Conservation (phyloP, 2,888 invertebrate species). For the Holacanthella duospinosa region DNA sequence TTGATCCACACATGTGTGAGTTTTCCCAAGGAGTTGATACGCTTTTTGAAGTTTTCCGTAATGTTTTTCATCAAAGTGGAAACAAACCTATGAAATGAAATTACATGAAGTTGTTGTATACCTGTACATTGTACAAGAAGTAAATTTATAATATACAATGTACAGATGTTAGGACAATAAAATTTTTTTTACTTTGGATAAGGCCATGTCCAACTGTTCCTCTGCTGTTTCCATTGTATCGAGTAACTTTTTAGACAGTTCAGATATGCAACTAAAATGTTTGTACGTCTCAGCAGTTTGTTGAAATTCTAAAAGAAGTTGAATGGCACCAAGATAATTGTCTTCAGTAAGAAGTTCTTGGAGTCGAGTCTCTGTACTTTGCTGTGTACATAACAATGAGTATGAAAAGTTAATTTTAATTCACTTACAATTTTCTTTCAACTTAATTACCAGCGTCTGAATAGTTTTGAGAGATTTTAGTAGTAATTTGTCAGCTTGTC, state of each 20-base stretch:
- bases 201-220: constrained; percentile 75
- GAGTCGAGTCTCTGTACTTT: constrained; percentile 73
- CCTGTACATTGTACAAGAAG: constrained; percentile 14
- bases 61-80: constrained; percentile 62
- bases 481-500: constrained; percentile 69
- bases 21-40: constrained; percentile 78
- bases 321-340: constrained; percentile 81
- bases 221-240: constrained; percentile 85
- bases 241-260: constrained; percentile 71
- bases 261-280: constrained; percentile 84
- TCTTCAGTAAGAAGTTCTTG: constrained; percentile 69
- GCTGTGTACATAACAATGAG: constrained; percentile 44
- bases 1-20: constrained; percentile 85
- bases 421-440: constrained; percentile 1
- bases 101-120: too few relatives aligned
- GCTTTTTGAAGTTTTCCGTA: constrained; percentile 79
- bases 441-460: constrained; percentile 59
- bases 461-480: constrained; percentile 68
- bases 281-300: constrained; percentile 71
- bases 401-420: constrained; percentile 6
- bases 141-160: background rate
- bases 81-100: constrained; percentile 45
- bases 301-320: constrained; percentile 76
- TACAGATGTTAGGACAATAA: background rate
- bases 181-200: constrained; percentile 54